phyloP scores from a whole-genome alignment of 2,113 vertebrate species.

The Seriola aureovittata region DNA sequence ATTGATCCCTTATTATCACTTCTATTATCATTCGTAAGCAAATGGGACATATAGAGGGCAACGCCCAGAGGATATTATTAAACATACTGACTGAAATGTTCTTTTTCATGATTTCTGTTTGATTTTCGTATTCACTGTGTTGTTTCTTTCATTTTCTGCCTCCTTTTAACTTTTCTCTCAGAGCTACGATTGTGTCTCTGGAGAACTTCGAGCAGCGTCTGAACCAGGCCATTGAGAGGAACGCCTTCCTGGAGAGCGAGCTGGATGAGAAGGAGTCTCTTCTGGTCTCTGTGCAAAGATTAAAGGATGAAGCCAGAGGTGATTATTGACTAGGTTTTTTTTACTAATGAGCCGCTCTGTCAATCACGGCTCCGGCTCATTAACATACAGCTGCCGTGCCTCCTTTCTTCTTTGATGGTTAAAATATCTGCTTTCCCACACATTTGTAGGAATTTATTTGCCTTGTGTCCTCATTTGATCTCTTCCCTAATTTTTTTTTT shows the following conservation, averaged over 20 bases:
- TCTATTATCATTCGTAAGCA: neutral
- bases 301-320: conserved; percentile 99
- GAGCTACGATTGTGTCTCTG: conserved; percentile 96
- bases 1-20: conserved; percentile 12
- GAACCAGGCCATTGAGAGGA: conserved; percentile 98
- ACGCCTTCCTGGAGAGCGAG: conserved; percentile 98
- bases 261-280: conserved; percentile 98
- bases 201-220: conserved; percentile 98
- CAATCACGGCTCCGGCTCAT: neutral
- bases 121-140: neutral
- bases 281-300: conserved; percentile 94
- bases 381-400: conserved; percentile 1
- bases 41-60: neutral
- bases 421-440: conserved; percentile 6
- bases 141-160: neutral
- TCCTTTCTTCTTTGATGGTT: neutral
- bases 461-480: neutral
- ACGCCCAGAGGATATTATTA: neutral
- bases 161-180: conserved; percentile 58
- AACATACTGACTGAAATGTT: neutral
- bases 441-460: neutral
- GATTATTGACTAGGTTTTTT: conserved; percentile 48
- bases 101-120: neutral
- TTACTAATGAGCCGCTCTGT: neutral
- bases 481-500: no score